Evolutionary conservation across 2,888 invertebrate genomes (phyloP).

Genomic region (Parapristionchus giblindavisi): DNA sequence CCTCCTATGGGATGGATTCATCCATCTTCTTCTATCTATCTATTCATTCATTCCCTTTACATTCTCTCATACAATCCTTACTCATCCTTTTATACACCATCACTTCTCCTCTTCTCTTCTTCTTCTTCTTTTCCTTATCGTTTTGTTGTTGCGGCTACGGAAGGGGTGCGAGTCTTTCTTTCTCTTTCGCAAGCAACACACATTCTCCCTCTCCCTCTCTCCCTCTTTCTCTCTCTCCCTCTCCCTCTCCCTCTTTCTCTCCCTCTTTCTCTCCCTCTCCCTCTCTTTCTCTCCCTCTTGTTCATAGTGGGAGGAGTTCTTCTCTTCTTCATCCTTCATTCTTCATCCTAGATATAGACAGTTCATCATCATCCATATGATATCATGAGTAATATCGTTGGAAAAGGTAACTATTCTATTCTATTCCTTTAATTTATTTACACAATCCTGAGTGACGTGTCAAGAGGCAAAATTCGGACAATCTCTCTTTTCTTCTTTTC

Average conservation of each 20-base stretch:
- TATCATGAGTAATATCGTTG: conserved; percentile 28
- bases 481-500: no score
- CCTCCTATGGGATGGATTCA: neutral
- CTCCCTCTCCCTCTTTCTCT: neutral
- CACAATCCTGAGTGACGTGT: neutral
- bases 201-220: conserved; percentile 4
- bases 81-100: conserved; percentile 5
- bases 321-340: neutral
- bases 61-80: neutral
- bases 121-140: conserved; percentile 20
- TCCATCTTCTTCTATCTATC: neutral
- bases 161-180: neutral
- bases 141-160: neutral
- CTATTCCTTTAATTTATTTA: neutral
- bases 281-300: conserved; percentile 10
- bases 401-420: conserved; percentile 16
- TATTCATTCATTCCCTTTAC: neutral
- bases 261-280: conserved; percentile 1
- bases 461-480: no score
- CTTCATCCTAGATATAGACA: conserved; percentile 20
- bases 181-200: conserved; percentile 11
- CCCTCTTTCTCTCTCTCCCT: neutral
- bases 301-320: conserved; percentile 15
- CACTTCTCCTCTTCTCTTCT: neutral
- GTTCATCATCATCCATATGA: conserved; percentile 9